Base-by-base conservation (phyloP, 2,113 vertebrate genomes). In the Cacatua alba region DNA sequence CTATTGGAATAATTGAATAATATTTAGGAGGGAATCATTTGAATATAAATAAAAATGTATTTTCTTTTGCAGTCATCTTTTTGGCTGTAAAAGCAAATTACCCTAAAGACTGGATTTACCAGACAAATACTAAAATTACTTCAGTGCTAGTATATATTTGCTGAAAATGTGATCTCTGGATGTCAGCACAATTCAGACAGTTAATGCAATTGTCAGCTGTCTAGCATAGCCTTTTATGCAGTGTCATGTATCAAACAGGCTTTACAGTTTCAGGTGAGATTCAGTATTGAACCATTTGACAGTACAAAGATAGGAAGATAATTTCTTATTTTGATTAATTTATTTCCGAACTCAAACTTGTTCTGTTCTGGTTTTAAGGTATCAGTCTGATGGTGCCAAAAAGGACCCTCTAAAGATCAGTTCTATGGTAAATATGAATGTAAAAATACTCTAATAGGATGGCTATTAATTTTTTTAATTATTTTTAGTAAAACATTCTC, bases 331-430 rank as follows among this genome's bases (percentile, higher is more conserved):
- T 55, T 94, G 24, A n/a, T 64, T 4, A 52, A 37, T 15, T 51
- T 43, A 28, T 24, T 79, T 64, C 48, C 35, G 37, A 81, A 65
- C 48, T 70, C 63, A 76, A 3, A 68, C 17, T 51, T 88, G 41
- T 84, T 94, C 48, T 95, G 9, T 76, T 97, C 70, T 96, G 17
- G 93, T 96, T 97, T 97, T 86, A 88, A 99, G 99, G 89, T 99
- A 99, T 97, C 98, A 96, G 49, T 99, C 99, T 81, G 99, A 99
- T 98, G 99, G 99, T 92, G 99, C 99, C 74, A 99, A 99, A 98
- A 99, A 99, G 96, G 99, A 99, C 17, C 98, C 99, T 62, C 97
- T 99, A 82, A 99, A 99, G 98, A 99, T 99, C 98, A 98, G 96
- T 98, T 99, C 99, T 97, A 99, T 99, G 99, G 99, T 99, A 97